Evolutionary conservation across 2,113 vertebrate species (phyloP), one percentile per base, ranked within the genome.

Genomic region (Silurus meridionalis): DNA sequence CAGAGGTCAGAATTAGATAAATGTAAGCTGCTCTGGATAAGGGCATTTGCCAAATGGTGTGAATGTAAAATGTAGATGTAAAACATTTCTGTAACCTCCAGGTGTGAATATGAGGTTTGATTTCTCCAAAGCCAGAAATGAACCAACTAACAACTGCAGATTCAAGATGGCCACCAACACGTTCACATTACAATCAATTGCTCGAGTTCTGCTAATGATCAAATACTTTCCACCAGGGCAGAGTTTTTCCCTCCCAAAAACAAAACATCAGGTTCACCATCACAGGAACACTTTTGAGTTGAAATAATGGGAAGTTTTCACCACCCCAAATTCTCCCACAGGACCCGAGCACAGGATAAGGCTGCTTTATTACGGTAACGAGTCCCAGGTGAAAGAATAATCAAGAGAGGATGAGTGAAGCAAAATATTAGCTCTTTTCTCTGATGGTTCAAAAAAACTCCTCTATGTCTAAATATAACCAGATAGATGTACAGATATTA

Each of bases 331-430:
- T 10, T 37, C 7, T 80, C 77, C 77, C 77, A 37, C 77, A 80
- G 55, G n/a, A 58, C 25, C 8, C 9, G 75, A 57, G 53, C 1
- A 25, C 57, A 19, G 53, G 75, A 79, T 9, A 37, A 60, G 25
- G 17, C 53, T 79, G 55, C 60, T 80, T 46, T 46, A 80, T 80
- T 80, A 21, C 19, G 28, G 14, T 80, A 60, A 80, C 55, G 78
- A 80, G 57, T 60, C 57, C 28, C 57, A 60, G 78, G 55, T 60
- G 57, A 17, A 80, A 80, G 17, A 79, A 79, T 79, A 60, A 80
- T 60, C 57, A 60, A 57, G 78, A 80, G 55, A 28, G 8, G 25
- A 60, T 2, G 2, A 46, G 0, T 61, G 57, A 11, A 60, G 28
- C 75, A 4, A 52, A 75, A 55, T 25, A 6, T 77, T 2, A 14